phyloP scores from a whole-genome alignment of 2,113 vertebrate genomes.

The Scomber japonicus region DNA sequence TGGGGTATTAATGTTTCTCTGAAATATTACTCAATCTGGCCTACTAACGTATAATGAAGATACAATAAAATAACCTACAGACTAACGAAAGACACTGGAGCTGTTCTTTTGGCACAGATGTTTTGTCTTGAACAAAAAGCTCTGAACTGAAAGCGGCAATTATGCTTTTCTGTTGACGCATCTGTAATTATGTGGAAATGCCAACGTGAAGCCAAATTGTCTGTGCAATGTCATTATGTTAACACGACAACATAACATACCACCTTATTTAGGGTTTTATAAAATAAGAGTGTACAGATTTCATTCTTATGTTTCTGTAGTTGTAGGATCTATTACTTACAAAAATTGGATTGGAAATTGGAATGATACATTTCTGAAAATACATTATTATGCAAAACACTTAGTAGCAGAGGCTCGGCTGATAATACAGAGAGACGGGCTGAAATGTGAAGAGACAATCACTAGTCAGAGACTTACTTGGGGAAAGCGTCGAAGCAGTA shows the following conservation, averaged over 20 bases:
- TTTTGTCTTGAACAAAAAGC: conserved; percentile 37
- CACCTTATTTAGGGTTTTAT: conserved; percentile 24
- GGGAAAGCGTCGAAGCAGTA: conserved; percentile 98
- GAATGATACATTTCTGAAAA: neutral
- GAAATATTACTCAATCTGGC: neutral
- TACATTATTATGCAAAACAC: neutral
- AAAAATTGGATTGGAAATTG: too few species aligned
- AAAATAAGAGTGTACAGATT: conserved; percentile 2
- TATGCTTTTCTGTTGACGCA: conserved; percentile 31
- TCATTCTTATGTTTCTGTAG: too few species aligned
- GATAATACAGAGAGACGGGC: neutral
- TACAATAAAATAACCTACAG: neutral
- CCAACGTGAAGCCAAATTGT: conserved; percentile 38
- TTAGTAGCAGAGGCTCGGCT: neutral
- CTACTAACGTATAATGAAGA: conserved; percentile 11
- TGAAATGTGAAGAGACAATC: neutral
- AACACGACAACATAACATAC: neutral
- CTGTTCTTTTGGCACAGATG: conserved; percentile 9
- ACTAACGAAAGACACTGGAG: neutral
- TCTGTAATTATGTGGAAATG: conserved; percentile 50
- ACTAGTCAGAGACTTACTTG: conserved; percentile 87
- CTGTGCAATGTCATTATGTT: conserved; percentile 12
- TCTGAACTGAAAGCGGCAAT: conserved; percentile 42
- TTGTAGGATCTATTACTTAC: too few species aligned
- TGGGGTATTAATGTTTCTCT: neutral